Conservation (phyloP, 2,113 vertebrate species). For the Pelvicachromis taeniatus region DNA sequence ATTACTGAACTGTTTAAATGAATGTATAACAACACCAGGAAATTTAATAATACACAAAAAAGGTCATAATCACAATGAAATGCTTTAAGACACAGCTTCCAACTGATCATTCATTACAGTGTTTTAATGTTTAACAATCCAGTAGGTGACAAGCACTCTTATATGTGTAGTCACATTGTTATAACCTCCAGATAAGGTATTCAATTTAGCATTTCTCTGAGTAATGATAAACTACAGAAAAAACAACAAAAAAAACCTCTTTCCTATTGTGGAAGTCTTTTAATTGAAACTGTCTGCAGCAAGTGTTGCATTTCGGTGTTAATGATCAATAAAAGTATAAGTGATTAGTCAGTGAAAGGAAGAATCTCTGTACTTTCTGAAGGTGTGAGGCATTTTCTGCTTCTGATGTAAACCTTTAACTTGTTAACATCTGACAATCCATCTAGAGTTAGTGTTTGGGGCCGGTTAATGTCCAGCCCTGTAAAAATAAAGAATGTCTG, state of each 20-base stretch:
- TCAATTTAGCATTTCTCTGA: background rate
- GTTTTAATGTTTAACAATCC: background rate
- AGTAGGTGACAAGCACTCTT: background rate
- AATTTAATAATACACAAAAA: background rate
- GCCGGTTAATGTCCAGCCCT: too few species aligned
- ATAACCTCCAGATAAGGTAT: background rate
- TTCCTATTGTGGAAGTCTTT: background rate
- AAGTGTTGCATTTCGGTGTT: background rate
- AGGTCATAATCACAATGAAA: background rate
- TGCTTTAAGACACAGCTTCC: background rate
- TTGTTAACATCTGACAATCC: too few species aligned
- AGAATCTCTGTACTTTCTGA: background rate
- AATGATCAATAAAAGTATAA: background rate
- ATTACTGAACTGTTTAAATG: background rate
- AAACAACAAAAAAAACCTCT: too few species aligned
- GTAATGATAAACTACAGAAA: background rate
- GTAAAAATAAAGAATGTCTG: too few species aligned
- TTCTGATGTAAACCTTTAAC: background rate
- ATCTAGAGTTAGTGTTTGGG: too few species aligned
- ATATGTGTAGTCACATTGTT: background rate
- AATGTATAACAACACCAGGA: background rate
- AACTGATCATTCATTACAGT: background rate
- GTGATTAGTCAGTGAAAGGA: background rate
- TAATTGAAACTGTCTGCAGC: background rate
- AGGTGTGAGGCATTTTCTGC: background rate